phyloP scores from a whole-genome alignment of 2,888 invertebrate species.

The Drosophila eohydei region DNA sequence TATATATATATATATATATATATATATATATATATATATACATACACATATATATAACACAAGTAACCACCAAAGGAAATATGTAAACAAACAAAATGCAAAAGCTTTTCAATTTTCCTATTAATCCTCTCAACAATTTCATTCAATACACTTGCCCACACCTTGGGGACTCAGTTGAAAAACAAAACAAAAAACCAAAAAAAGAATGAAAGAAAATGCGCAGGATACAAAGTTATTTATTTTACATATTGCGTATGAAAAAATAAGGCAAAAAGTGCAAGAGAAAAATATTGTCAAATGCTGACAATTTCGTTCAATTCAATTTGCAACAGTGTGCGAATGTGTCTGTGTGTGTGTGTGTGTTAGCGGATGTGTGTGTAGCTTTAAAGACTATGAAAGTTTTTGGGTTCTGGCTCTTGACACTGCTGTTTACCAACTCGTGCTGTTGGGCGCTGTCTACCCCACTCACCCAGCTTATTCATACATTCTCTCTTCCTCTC shows the following conservation, averaged over 20 bases:
- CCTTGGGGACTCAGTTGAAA: conserved; percentile 30
- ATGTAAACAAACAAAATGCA: conserved; percentile 62
- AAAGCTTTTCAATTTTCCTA: conserved; percentile 65
- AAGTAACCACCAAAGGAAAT: conserved; percentile 23
- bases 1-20: not conserved
- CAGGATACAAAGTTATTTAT: conserved; percentile 32
- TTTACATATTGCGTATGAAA: conserved; percentile 46
- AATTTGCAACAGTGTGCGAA: conserved; percentile 48
- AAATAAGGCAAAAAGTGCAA: conserved; percentile 53
- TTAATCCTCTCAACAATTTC: conserved; percentile 67
- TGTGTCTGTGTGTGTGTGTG: conserved; percentile 7
- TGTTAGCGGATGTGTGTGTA: conserved; percentile 12
- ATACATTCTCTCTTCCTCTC: conserved; percentile 5
- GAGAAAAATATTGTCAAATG: conserved; percentile 51
- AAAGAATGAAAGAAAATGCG: conserved; percentile 9
- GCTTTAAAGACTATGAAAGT: conserved; percentile 47
- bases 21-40: not conserved
- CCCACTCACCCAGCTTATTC: conserved; percentile 6
- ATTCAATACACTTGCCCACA: conserved; percentile 48
- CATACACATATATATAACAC: conserved; percentile 14
- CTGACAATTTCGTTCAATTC: conserved; percentile 58
- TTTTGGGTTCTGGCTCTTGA: conserved; percentile 41
- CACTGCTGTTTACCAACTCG: conserved; percentile 39
- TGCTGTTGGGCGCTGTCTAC: not conserved
- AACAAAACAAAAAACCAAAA: not conserved